Percentiles rank a stretch among this genome's conserved stretches.
These are phyloP conservation scores for Alligator sinensis DNA, from an alignment of 2,113 vertebrate species.

Conservation along the genomic window DNA sequence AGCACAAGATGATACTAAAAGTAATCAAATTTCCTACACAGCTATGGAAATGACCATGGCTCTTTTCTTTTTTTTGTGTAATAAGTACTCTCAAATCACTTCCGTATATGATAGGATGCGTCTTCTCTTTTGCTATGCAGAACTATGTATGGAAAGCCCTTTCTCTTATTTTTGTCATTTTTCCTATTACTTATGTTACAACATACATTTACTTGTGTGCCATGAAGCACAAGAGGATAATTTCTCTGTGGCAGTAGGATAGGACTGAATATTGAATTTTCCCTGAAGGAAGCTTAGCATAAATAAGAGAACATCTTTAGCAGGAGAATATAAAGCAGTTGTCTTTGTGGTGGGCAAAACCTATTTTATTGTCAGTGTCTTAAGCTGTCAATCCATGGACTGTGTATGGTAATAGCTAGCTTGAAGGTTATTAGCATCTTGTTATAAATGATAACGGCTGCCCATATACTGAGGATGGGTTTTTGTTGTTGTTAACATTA, in stretches of 20 bases:
- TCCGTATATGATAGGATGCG: rapidly evolving
- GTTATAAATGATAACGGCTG: constrained; percentile 48
- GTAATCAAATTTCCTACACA: neutral
- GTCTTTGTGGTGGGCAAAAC: constrained; percentile 1
- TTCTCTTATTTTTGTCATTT: neutral
- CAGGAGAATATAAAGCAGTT: neutral
- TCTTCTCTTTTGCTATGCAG: neutral
- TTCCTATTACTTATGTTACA: neutral
- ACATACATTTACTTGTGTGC: neutral
- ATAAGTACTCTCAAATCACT: neutral
- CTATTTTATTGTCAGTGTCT: constrained; percentile 22
- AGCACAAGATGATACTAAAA: neutral
- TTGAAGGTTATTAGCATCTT: constrained; percentile 64
- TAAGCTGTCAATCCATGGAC: constrained; percentile 48
- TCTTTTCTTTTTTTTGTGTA: neutral
- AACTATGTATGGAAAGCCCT: neutral
- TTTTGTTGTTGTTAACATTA: constrained; percentile 49
- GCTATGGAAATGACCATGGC: neutral
- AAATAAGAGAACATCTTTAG: neutral
- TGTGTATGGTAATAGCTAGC: constrained; percentile 57
- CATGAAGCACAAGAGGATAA: neutral
- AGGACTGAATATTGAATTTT: neutral
- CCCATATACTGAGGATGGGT: constrained; percentile 38
- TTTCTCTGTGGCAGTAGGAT: neutral
- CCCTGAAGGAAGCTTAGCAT: neutral